phyloP scores from a whole-genome alignment of 1,140 invertebrate genomes.

The Lordiphosa stackelbergi region DNA sequence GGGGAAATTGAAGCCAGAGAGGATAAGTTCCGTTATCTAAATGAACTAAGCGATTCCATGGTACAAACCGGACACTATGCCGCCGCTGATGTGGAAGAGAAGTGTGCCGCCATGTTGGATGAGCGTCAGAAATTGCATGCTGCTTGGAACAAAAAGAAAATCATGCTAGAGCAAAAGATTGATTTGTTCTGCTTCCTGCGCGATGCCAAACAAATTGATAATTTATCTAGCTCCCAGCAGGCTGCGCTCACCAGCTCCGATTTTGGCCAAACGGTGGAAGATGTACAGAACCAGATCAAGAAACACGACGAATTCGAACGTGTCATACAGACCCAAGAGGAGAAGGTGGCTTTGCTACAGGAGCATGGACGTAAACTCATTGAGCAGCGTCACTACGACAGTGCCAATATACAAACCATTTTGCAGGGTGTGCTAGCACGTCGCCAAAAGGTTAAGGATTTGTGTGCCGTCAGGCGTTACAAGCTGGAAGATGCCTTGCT shows the following conservation, averaged over 20 bases:
- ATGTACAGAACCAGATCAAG: conserved; percentile 90
- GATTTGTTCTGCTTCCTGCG: conserved; percentile 96
- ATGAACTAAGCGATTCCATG: conserved; percentile 89
- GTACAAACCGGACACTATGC: conserved; percentile 92
- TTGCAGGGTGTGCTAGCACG: conserved; percentile 85
- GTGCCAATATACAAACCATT: conserved; percentile 86
- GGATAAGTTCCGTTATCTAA: conserved; percentile 88
- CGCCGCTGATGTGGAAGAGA: conserved; percentile 87
- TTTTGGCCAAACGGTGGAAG: conserved; percentile 85
- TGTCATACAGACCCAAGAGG: conserved; percentile 87
- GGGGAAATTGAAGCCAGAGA: conserved; percentile 97
- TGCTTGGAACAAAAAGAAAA: conserved; percentile 93
- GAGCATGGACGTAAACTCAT: conserved; percentile 93
- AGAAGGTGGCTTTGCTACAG: conserved; percentile 90
- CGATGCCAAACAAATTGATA: conserved; percentile 95
- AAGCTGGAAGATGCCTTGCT: conserved; percentile 88
- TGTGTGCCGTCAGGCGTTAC: conserved; percentile 81
- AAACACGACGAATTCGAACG: conserved; percentile 95
- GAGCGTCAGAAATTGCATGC: conserved; percentile 88
- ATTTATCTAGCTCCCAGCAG: conserved; percentile 92
- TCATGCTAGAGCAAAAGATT: conserved; percentile 94
- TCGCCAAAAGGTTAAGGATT: conserved; percentile 83
- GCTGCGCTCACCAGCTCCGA: conserved; percentile 82
- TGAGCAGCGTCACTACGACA: conserved; percentile 96
- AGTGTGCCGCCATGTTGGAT: conserved; percentile 85